Evolutionary conservation across 30 jellyfish, hydroid and myxozoan species (phyloP), one percentile per base, ranked within the genome.

Genomic region (Aurelia sp.): DNA sequence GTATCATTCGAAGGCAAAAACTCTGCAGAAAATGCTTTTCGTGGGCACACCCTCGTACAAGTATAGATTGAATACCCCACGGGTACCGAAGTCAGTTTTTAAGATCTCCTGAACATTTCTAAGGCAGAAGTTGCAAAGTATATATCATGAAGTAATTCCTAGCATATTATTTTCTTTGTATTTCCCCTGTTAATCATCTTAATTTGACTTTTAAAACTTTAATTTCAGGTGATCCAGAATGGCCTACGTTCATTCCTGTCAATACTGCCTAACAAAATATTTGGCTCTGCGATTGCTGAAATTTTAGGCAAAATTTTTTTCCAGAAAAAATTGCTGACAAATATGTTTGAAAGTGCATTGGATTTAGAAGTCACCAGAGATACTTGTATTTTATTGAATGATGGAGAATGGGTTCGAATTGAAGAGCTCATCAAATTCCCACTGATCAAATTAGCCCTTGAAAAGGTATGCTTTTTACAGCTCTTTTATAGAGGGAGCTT

Each of bases 251-350:
- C 68, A 86, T 62, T 90, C 30, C 40, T 90, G 20, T 79, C 91
- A 8, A 41, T 66, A 16, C 17, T 90, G 12, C 97, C 97, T 16
- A 81, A 81, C 71, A 63, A 65, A 22, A 53, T 53, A 24, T 41
- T 90, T 75, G 97, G 97, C n/a, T 81, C 97, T 15, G 72, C 94
- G 15, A 63, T 81, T 19, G 90, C 86, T 5, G 97, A 90, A 11
- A 66, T 90, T 15, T 52, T 82, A 6, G 35, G 90, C 66, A 67
- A 69, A n/a, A 78, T 58, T 38, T 69, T 12, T 67, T 90, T 81
- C 51, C 92, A 81, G 51, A 81, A 69, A 30, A 57, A 72, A 50
- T 51, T 90, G 74, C 60, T 75, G 69, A 78, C 69, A 13, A 90
- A 77, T 5, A 65, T 90, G 88, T 69, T 90, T 57, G 94, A 90